A percentile compares a stretch with the other conserved stretches of the same genome.
Evolutionary conservation across 1,140 invertebrate genomes (phyloP).

Genomic region (Dreissena rostriformis): DNA sequence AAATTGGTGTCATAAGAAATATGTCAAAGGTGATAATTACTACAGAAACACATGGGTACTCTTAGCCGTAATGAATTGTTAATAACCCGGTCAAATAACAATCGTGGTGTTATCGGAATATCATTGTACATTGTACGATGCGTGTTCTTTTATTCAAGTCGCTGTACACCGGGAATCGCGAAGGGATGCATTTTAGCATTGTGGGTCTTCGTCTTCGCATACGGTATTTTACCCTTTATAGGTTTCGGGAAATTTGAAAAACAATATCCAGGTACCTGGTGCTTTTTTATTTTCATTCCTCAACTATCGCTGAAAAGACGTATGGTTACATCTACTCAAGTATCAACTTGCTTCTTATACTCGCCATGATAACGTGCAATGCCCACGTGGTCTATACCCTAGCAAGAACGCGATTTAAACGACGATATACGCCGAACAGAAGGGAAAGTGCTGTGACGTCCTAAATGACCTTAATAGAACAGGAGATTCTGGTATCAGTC

Average conservation of each 20-base stretch:
- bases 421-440: conserved; percentile 59
- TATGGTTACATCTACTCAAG: conserved; percentile 75
- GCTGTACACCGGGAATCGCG: conserved; percentile 74
- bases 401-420: conserved; percentile 66
- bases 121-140: too few relatives aligned
- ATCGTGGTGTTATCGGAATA: too few relatives aligned
- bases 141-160: conserved; percentile 80
- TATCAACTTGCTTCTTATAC: conserved; percentile 72
- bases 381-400: conserved; percentile 75
- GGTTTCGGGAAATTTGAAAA: conserved; percentile 78
- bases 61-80: too few relatives aligned
- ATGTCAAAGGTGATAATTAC: too few relatives aligned
- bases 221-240: conserved; percentile 79
- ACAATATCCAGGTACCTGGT: conserved; percentile 82
- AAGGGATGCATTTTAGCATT: conserved; percentile 70
- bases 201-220: conserved; percentile 75
- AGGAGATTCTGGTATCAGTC: conserved; percentile 33
- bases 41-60: too few relatives aligned
- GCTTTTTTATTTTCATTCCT: conserved; percentile 80
- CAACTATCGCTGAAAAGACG: conserved; percentile 61
- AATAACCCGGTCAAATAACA: too few relatives aligned
- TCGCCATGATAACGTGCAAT: conserved; percentile 77
- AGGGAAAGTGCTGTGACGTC: conserved; percentile 57
- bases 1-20: too few relatives aligned
- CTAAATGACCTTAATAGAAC: conserved; percentile 47